A percentile compares a stretch with the other conserved stretches of the same genome.
Evolutionary conservation across 2,888 invertebrate genomes (phyloP).

Genomic region (Ichneumoninae sp.): DNA sequence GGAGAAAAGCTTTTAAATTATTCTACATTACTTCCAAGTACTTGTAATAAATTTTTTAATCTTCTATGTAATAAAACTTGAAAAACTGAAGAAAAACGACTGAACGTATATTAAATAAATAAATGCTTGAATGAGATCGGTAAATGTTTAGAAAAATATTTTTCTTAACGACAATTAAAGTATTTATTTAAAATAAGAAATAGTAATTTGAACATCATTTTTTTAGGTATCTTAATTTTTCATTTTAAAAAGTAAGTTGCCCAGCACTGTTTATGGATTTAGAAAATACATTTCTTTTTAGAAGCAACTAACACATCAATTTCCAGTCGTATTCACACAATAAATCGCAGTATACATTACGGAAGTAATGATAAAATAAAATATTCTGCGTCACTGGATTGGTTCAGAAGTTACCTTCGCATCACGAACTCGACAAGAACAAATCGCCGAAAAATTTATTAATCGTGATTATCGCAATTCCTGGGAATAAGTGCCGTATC

Average conservation of each 20-base stretch:
- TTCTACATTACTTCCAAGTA: background rate
- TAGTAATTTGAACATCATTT: background rate
- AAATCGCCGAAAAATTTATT: constrained; percentile 54
- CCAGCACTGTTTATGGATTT: background rate
- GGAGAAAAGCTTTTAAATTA: background rate
- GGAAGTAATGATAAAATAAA: background rate
- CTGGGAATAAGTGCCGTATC: background rate
- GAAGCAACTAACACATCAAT: background rate
- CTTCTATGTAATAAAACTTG: constrained; percentile 8
- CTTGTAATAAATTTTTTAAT: background rate
- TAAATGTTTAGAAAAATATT: background rate
- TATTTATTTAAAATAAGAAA: constrained; percentile 18
- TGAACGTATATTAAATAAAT: background rate
- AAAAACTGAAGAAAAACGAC: background rate
- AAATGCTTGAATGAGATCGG: constrained; percentile 2
- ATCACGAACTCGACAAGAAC: constrained; percentile 35
- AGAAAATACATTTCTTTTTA: background rate
- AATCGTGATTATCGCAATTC: background rate
- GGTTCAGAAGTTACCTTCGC: constrained; percentile 32
- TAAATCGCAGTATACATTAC: background rate
- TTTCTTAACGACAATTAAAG: background rate
- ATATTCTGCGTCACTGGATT: constrained; percentile 2
- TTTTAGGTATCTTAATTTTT: background rate
- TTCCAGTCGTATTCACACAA: background rate
- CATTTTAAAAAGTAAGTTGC: background rate